phyloP scores from a whole-genome alignment of 1,140 invertebrate genomes.

The Drosophila lini region DNA sequence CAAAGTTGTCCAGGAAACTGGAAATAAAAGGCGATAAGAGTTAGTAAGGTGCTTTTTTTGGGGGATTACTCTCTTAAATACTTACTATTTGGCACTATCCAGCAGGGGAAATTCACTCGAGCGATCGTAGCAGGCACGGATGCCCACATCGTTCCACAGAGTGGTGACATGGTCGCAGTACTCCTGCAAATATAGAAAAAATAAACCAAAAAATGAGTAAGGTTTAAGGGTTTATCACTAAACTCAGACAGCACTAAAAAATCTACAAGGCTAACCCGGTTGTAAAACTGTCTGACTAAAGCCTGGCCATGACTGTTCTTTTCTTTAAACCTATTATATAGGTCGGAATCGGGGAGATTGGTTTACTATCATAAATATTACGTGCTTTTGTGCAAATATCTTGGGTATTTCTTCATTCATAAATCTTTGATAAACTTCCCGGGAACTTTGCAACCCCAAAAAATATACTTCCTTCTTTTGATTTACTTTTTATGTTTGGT shows the following conservation, averaged over 20 bases:
- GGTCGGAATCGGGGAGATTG: slow-evolving; percentile 1
- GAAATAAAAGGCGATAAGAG: neutral
- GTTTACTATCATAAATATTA: slow-evolving; percentile 13
- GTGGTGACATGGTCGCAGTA: slow-evolving; percentile 88
- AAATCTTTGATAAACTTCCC: slow-evolving; percentile 19
- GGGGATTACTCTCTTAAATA: neutral
- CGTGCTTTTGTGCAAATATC: slow-evolving; percentile 3
- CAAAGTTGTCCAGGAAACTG: slow-evolving; percentile 89
- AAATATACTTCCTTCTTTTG: neutral
- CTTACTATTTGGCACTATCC: slow-evolving; percentile 93
- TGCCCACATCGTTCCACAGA: slow-evolving; percentile 88
- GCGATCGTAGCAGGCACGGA: slow-evolving; percentile 89
- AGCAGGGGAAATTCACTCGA: slow-evolving; percentile 92
- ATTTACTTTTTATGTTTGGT: slow-evolving; percentile 1
- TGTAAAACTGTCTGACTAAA: slow-evolving; percentile 12
- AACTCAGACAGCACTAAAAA: neutral
- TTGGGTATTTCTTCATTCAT: neutral
- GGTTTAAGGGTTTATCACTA: neutral
- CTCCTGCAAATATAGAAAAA: slow-evolving; percentile 85
- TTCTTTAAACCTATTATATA: slow-evolving; percentile 5
- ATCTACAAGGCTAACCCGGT: slow-evolving; percentile 8
- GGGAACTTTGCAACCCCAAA: neutral
- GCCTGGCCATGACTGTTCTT: neutral
- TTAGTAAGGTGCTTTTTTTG: slow-evolving; percentile 18
- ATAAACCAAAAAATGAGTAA: slow-evolving; percentile 8